A percentile compares a stretch with the other conserved stretches of the same genome.
Evolutionary conservation across 2,113 vertebrate species (phyloP).

Genomic region (Meles meles): DNA sequence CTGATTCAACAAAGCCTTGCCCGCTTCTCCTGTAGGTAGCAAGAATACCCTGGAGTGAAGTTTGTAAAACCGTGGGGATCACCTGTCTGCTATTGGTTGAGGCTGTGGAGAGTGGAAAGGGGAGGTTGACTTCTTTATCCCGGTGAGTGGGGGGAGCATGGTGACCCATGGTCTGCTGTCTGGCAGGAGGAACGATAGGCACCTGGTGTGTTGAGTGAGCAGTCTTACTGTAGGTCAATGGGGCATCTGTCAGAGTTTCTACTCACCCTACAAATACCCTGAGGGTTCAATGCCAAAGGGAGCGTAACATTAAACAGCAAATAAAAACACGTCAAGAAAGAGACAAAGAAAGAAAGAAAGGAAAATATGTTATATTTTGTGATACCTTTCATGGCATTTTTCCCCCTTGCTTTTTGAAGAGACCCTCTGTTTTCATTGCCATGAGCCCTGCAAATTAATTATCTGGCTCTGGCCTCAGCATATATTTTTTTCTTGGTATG

Average conservation of each 20-base stretch:
- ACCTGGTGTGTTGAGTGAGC: background rate
- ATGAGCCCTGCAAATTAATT: background rate
- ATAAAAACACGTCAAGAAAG: background rate
- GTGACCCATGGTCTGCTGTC: background rate
- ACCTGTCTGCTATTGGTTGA: background rate
- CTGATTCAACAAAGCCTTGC: rapidly evolving
- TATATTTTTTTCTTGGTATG: background rate
- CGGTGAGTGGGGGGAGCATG: too few species aligned
- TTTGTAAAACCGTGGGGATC: background rate
- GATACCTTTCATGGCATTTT: background rate
- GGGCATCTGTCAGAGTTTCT: rapidly evolving
- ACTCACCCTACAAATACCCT: background rate
- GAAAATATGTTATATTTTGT: background rate
- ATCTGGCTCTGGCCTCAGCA: background rate
- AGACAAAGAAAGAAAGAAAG: too few species aligned
- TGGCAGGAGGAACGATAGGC: too few species aligned
- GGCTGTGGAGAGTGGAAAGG: rapidly evolving
- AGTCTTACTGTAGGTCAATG: too few species aligned
- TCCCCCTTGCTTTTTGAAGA: background rate
- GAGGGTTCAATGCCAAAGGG: rapidly evolving
- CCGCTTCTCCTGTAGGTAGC: background rate
- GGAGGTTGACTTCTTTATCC: background rate
- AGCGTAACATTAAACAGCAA: background rate
- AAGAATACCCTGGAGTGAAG: background rate
- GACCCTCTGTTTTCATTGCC: background rate